Evolutionary conservation across 2,888 invertebrate genomes (phyloP), one percentile per base, ranked within the genome.

Genomic region (Leptopilina drosophilae): DNA sequence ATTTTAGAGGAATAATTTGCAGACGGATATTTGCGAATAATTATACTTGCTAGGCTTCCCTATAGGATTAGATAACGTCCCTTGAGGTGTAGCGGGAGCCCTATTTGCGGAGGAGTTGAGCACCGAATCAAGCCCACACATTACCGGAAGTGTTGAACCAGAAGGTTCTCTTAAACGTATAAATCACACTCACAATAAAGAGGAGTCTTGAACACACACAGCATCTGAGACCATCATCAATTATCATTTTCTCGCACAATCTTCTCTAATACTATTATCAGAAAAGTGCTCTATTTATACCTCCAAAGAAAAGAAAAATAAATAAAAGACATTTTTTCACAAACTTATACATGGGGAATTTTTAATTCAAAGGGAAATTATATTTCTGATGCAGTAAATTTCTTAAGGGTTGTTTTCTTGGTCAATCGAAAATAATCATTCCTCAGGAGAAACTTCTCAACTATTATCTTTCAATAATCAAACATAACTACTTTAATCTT

Each of bases 131-230:
- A 69, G 53, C 26, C 69, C 69, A 53, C 53, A 26, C 53, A 69
- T 69, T 69, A 69, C 69, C 49, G 53, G 69, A 69, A 69, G 69
- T 69, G 69, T 69, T 69, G 69, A n/a, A 66, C 66, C 66, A 66
- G 42, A 42, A 66, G 66, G 69, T 53, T 53, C 42, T 49, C 53
- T 33, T 26, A 53, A 53, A 33, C 26, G 69, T 56, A 69, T 69
- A 69, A 69, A 69, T 69, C 69, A 69, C 69, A 69, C 69, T 33
- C 69, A 69, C 53, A 69, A 46, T 69, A 69, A 69, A 69, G 49
- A 69, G 49, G 20, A n/a, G 42, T 33, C 33, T 33, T 33, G 33
- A 33, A 33, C 42, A 49, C 46, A 67, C 46, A 12, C 26, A 14
- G 14, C 69, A 69, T 26, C 53, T 69, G 53, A 69, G 33, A 69